Evolutionary conservation across 2,888 invertebrate species (phyloP), one percentile per base, ranked within the genome.

Genomic region (Nematopogon swammerdamellus): DNA sequence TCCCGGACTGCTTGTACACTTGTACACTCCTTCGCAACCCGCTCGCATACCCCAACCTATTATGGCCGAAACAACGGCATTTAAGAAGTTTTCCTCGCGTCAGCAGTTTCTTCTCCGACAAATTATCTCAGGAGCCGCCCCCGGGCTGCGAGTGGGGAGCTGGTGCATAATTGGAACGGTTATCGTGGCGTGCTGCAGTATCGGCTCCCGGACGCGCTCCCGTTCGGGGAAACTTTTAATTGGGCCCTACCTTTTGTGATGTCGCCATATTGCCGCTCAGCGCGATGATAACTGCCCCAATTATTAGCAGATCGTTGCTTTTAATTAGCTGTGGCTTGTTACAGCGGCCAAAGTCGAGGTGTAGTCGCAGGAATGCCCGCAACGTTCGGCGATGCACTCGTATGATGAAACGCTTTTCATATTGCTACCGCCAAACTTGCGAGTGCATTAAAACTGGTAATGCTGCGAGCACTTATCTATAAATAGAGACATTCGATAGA

Each of bases 151-250:
- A n/a, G n/a, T n/a, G 25, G 25, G 8, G 25, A 8, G 25, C 25
- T 25, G 36, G 36, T 36, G 65, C 67, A 71, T 74, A 74, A 75
- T 74, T 72, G 72, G 72, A 72, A 70, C 68, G 71, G 74, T 69
- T 74, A 73, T 75, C 75, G 72, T 75, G 72, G 70, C 75, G 69
- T 65, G 71, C 68, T 70, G 36, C 36, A 36, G n/a, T 36, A 36
- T 36, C 36, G 36, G 25, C 10, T 4, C 25, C 25, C n/a, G 11
- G 11, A 14, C 16, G n/a, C 43, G 43, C 43, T 18, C 6, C 70
- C 69, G 70, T 79, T 77, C 77, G 72, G 68, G 72, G 75, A 77
- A 79, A 76, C 65, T 74, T 67, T 76, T 79, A 77, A 79, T 77
- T 79, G 76, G 76, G 71, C 63, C 68, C 14, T 43, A 71, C 70